Evolutionary conservation across 2,113 vertebrate species (phyloP).

Genomic region (Lucifuga dentata): DNA sequence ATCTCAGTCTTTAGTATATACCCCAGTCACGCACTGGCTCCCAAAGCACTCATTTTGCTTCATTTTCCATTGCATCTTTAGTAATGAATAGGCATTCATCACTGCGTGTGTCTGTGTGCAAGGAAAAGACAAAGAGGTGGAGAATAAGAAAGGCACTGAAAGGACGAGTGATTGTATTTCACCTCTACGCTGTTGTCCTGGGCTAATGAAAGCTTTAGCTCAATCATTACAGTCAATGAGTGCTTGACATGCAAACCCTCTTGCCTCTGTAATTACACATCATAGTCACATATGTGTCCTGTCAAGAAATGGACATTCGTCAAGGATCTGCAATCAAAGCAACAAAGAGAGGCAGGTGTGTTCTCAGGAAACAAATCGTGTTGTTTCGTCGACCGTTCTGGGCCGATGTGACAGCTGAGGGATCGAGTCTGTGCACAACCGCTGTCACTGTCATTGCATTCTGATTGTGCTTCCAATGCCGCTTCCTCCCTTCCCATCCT

Average conservation of each 20-base stretch:
- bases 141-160: constrained; percentile 31
- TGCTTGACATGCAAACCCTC: constrained; percentile 33
- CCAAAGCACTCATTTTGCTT: constrained; percentile 60
- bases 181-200: constrained; percentile 7
- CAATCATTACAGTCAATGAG: constrained; percentile 42
- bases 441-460: constrained; percentile 31
- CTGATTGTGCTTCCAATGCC: constrained; percentile 47
- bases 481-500: constrained; percentile 27
- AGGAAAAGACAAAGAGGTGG: constrained; percentile 15
- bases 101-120: constrained; percentile 4
- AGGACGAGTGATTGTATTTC: constrained; percentile 41
- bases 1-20: constrained; percentile 40
- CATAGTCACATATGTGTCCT: constrained; percentile 20
- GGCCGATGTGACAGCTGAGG: constrained; percentile 25
- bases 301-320: constrained; percentile 31
- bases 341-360: constrained; percentile 1
- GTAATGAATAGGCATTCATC: constrained; percentile 69
- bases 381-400: constrained; percentile 31
- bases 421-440: constrained; percentile 45
- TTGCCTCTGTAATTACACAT: constrained; percentile 30
- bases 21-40: constrained; percentile 43
- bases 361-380: constrained; percentile 31
- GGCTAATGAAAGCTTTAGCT: constrained; percentile 43
- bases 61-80: constrained; percentile 55
- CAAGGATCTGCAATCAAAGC: constrained; percentile 31